Percentiles rank a stretch among this genome's conserved stretches.
These are phyloP conservation scores for Setophaga kirtlandii DNA, from an alignment of 2,113 vertebrate genomes.

Conservation along the genomic window DNA sequence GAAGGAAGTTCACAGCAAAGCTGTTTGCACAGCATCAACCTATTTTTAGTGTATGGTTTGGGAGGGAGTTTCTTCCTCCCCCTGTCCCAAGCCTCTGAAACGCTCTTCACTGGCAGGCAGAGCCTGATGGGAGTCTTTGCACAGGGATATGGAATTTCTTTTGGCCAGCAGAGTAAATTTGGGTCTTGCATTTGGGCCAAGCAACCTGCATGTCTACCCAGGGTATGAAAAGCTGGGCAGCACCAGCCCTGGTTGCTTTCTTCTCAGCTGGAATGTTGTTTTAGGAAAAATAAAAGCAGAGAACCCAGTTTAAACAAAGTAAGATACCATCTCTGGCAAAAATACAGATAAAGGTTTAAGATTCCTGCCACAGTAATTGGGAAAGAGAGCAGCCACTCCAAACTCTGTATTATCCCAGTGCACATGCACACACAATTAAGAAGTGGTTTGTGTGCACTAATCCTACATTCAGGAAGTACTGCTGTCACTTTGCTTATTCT, in stretches of 20 bases:
- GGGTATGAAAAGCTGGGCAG: background rate
- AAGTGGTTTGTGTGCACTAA: background rate
- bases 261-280: background rate
- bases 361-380: background rate
- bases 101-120: background rate
- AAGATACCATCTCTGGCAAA: background rate
- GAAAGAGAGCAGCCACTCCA: background rate
- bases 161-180: background rate
- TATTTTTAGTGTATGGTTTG: constrained; percentile 29
- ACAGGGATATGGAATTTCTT: background rate
- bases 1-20: constrained; percentile 29
- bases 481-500: background rate
- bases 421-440: rapidly evolving
- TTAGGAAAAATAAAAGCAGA: background rate
- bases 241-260: background rate
- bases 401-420: background rate
- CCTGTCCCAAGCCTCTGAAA: background rate
- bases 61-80: background rate
- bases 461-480: background rate
- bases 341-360: background rate
- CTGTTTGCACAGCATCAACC: background rate
- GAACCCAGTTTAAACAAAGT: background rate
- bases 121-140: background rate
- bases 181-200: background rate
- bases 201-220: background rate